Percentiles rank a stretch among this genome's conserved stretches.
phyloP scores from a whole-genome alignment of 2,797 vertebrate genomes.

The Adrianichthys oophorus region DNA sequence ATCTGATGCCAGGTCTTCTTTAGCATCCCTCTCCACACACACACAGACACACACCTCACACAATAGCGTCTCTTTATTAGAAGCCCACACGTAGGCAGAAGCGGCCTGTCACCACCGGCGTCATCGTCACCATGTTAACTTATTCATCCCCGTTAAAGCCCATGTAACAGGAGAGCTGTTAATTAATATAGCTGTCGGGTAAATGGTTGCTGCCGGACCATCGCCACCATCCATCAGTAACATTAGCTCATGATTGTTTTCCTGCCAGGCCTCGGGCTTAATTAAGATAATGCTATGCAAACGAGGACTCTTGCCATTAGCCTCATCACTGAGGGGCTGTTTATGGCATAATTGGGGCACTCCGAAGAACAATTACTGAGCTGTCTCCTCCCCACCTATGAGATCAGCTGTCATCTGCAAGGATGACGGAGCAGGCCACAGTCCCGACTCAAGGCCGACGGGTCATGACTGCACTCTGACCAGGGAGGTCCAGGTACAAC shows the following conservation, averaged over 20 bases:
- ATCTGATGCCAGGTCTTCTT: slow-evolving; percentile 67
- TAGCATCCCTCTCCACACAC: slow-evolving; percentile 43
- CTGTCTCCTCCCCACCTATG: slow-evolving; percentile 63
- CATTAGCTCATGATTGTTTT: slow-evolving; percentile 82
- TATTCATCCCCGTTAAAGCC: slow-evolving; percentile 83
- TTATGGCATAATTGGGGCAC: slow-evolving; percentile 95
- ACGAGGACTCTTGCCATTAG: slow-evolving; percentile 91
- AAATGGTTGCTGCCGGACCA: slow-evolving; percentile 86
- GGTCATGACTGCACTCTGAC: slow-evolving; percentile 38
- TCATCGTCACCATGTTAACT: slow-evolving; percentile 75
- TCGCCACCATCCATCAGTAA: slow-evolving; percentile 89
- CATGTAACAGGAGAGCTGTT: slow-evolving; percentile 90
- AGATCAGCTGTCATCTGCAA: slow-evolving; percentile 86
- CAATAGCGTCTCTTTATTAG: slow-evolving; percentile 55
- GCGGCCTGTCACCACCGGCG: slow-evolving; percentile 57
- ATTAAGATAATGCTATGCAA: slow-evolving; percentile 99
- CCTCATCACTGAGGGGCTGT: slow-evolving; percentile 83
- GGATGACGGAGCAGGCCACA: slow-evolving; percentile 68
- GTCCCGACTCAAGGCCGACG: slow-evolving; percentile 26
- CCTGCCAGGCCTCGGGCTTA: slow-evolving; percentile 82
- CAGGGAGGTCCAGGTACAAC: slow-evolving; percentile 45
- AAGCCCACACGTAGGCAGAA: slow-evolving; percentile 58
- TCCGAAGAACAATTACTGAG: slow-evolving; percentile 90
- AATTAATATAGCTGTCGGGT: slow-evolving; percentile 97
- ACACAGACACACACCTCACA: slow-evolving; percentile 22